These are phyloP conservation scores for Xenotilapia leptura DNA, from an alignment of 2,113 vertebrate species.

Conservation along the genomic window DNA sequence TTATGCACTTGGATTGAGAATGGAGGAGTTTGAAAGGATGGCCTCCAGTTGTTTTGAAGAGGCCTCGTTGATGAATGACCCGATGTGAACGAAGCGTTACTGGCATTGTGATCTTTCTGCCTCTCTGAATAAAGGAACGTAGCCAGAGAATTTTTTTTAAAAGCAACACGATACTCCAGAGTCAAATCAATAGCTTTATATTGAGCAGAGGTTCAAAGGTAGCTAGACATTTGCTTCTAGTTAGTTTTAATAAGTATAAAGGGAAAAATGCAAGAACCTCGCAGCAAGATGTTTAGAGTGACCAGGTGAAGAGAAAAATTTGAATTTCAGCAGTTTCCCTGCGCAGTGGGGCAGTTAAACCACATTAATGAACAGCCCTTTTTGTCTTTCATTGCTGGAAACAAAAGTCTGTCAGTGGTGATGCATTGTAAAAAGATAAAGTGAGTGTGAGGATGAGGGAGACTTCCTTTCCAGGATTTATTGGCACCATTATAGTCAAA, in stretches of 20 bases:
- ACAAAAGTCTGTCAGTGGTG: slow-evolving; percentile 32
- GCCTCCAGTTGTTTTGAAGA: slow-evolving; percentile 61
- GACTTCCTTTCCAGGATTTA: slow-evolving; percentile 46
- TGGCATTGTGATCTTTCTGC: slow-evolving; percentile 3
- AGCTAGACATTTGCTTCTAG: background rate
- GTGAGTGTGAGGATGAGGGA: background rate
- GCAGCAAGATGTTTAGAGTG: background rate
- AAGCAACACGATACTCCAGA: background rate
- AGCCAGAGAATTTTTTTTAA: background rate
- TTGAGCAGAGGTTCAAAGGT: background rate
- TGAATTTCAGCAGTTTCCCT: slow-evolving; percentile 11
- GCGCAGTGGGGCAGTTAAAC: slow-evolving; percentile 28
- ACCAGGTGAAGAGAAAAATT: slow-evolving; percentile 12
- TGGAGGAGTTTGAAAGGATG: slow-evolving; percentile 31
- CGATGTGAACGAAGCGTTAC: background rate
- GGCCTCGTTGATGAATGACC: slow-evolving; percentile 37
- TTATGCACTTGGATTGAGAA: background rate
- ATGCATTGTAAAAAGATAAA: slow-evolving; percentile 38
- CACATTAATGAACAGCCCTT: slow-evolving; percentile 43
- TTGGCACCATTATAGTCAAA: slow-evolving; percentile 41
- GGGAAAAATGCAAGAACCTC: background rate
- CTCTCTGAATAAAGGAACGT: background rate
- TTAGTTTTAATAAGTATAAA: background rate
- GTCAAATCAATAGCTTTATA: background rate
- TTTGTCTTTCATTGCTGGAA: slow-evolving; percentile 46